These are phyloP conservation scores for Rhamphomyia laevipes DNA, from an alignment of 2,888 invertebrate genomes.

Conservation along the genomic window DNA sequence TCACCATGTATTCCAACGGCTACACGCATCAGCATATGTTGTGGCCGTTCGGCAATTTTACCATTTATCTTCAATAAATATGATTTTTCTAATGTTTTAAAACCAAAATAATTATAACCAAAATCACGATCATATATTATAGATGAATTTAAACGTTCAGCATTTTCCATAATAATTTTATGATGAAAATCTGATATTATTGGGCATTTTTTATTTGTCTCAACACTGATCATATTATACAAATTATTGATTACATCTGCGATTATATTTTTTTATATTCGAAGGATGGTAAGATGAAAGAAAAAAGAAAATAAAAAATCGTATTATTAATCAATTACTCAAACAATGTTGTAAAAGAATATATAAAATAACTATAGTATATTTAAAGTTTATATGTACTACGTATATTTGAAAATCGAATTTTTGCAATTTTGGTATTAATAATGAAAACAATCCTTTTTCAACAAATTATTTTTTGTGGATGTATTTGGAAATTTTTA, in stretches of 20 bases:
- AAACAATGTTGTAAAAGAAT: no score
- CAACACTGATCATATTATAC: constrained; percentile 60
- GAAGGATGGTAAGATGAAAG: neutral
- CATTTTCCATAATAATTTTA: constrained; percentile 70
- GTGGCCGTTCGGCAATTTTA: constrained; percentile 91
- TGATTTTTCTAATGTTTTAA: constrained; percentile 92
- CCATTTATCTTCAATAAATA: constrained; percentile 86
- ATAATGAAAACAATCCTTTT: no score
- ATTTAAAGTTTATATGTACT: no score
- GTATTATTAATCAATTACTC: no score
- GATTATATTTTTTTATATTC: constrained; percentile 2
- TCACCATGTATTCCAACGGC: constrained; percentile 92
- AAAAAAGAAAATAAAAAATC: neutral
- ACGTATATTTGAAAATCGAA: no score
- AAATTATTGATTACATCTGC: constrained; percentile 84
- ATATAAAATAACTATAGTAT: no score
- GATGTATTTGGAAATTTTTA: no score
- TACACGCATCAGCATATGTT: constrained; percentile 98
- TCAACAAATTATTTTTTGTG: no score
- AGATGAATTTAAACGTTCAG: constrained; percentile 83
- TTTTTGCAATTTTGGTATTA: no score
- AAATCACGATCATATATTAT: constrained; percentile 97
- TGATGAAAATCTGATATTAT: constrained; percentile 80
- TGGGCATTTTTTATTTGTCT: constrained; percentile 59
- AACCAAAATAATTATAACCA: constrained; percentile 97